These are phyloP conservation scores for Julus scandinavius DNA, from an alignment of 2,888 invertebrate genomes.

Conservation along the genomic window DNA sequence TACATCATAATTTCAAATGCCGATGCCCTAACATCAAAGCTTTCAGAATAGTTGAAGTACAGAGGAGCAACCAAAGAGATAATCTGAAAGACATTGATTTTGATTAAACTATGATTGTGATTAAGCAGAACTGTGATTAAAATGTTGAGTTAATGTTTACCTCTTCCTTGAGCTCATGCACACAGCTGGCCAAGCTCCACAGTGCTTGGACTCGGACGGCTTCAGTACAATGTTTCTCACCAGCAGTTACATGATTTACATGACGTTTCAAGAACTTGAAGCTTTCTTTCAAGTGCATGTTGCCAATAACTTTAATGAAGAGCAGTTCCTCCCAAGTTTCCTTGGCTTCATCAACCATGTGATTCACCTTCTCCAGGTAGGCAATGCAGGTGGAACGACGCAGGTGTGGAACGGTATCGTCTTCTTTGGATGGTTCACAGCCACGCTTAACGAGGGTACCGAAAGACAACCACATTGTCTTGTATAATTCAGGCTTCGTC, in stretches of 20 bases:
- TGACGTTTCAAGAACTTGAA: constrained; percentile 60
- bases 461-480: constrained; percentile 54
- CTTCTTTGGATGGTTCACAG: constrained; percentile 50
- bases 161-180: constrained; percentile 58
- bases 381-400: constrained; percentile 46
- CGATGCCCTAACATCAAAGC: constrained; percentile 62
- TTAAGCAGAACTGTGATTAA: not conserved
- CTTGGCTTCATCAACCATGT: constrained; percentile 28
- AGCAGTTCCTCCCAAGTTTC: constrained; percentile 58
- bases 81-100: constrained; percentile 58
- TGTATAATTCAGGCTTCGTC: constrained; percentile 7
- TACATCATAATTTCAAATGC: constrained; percentile 61
- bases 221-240: constrained; percentile 58
- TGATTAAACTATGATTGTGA: no score
- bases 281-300: constrained; percentile 62
- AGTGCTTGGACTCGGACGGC: constrained; percentile 61
- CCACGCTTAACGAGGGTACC: constrained; percentile 57
- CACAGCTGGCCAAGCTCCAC: constrained; percentile 60
- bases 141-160: constrained; percentile 53
- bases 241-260: no score
- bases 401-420: constrained; percentile 28
- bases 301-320: constrained; percentile 62
- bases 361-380: constrained; percentile 53
- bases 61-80: constrained; percentile 61
- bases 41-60: constrained; percentile 62